Conservation (phyloP, 2,888 invertebrate species). For the Synergus umbraculus region DNA sequence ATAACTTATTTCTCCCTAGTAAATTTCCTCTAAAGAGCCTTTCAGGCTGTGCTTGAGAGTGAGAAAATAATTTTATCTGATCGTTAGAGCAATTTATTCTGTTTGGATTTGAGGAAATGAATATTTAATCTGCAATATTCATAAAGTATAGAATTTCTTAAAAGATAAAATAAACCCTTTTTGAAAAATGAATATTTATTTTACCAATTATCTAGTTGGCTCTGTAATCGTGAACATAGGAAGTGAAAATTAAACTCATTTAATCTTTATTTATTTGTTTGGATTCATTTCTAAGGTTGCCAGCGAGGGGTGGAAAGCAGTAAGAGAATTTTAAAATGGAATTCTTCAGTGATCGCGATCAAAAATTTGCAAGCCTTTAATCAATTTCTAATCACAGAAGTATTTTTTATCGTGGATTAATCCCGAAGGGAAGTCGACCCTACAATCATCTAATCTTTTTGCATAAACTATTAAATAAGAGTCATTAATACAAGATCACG, state of each 20-base stretch:
- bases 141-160: not conserved
- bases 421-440: slow-evolving; percentile 19
- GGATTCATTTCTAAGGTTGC: too few relatives aligned
- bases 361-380: slow-evolving; percentile 20
- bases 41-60: not conserved
- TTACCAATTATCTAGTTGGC: not conserved
- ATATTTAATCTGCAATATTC: not conserved
- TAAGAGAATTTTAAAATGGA: not conserved
- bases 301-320: too few relatives aligned
- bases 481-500: slow-evolving; percentile 38
- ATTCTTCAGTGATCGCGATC: not conserved
- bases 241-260: not conserved
- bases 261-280: not conserved
- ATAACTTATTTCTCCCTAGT: slow-evolving; percentile 11
- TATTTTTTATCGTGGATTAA: slow-evolving; percentile 28
- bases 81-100: slow-evolving; percentile 8
- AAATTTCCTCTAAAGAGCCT: not conserved
- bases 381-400: slow-evolving; percentile 31
- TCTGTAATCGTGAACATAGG: not conserved
- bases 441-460: slow-evolving; percentile 37
- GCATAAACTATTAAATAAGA: slow-evolving; percentile 39
- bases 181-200: not conserved
- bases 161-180: not conserved
- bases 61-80: slow-evolving; percentile 19
- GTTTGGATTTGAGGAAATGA: not conserved